Evolutionary conservation across 2,888 invertebrate genomes (phyloP).

Genomic region (Mythimna vitellina): DNA sequence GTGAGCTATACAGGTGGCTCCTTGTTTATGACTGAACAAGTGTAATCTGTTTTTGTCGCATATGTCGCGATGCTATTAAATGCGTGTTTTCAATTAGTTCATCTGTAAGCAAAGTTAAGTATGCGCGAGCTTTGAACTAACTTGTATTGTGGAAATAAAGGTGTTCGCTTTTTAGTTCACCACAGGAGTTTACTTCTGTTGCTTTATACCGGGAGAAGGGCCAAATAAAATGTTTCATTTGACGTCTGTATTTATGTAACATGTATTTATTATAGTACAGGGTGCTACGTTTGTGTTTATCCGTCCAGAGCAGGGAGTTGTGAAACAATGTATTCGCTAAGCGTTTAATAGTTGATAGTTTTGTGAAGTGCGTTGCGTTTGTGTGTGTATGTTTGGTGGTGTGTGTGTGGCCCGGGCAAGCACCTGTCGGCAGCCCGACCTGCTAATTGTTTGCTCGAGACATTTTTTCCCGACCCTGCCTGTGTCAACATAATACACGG

Average conservation of each 20-base stretch:
- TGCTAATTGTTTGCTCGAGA: constrained; percentile 59
- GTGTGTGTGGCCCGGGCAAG: constrained; percentile 55
- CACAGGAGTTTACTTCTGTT: not conserved
- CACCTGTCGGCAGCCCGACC: constrained; percentile 63
- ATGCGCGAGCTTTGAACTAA: constrained; percentile 28
- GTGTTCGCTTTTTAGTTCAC: constrained; percentile 23
- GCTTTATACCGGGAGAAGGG: not conserved
- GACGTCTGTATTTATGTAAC: not conserved
- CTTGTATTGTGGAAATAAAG: constrained; percentile 16
- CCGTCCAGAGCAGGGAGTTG: not conserved
- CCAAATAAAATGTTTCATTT: constrained; percentile 4
- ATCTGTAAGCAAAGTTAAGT: constrained; percentile 49
- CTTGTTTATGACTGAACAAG: constrained; percentile 70
- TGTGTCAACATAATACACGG: constrained; percentile 56
- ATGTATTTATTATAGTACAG: constrained; percentile 2
- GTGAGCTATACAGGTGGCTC: constrained; percentile 72
- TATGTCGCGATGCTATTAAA: constrained; percentile 64
- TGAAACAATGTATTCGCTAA: constrained; percentile 23
- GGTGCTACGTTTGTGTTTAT: constrained; percentile 12
- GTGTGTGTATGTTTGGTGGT: constrained; percentile 12
- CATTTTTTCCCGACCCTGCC: constrained; percentile 53
- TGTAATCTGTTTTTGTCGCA: constrained; percentile 64
- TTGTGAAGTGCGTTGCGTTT: constrained; percentile 14
- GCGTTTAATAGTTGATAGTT: constrained; percentile 26
- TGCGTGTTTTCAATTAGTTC: constrained; percentile 52